Evolutionary conservation across 2,113 vertebrate species (phyloP).

Genomic region (Eubucco bourcierii): DNA sequence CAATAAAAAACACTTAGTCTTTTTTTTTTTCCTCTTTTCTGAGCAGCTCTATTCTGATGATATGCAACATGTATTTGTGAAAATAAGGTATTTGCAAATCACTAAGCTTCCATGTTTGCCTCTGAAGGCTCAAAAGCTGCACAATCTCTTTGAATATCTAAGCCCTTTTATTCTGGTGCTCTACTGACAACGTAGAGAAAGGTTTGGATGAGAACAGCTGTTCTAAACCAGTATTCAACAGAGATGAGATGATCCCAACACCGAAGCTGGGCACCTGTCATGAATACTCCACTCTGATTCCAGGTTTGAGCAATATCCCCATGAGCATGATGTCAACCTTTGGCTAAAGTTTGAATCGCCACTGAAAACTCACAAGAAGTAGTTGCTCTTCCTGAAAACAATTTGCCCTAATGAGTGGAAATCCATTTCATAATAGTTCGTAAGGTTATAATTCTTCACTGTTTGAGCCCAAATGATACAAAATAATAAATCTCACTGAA

Average conservation of each 20-base stretch:
- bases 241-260: not conserved
- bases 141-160: not conserved
- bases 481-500: constrained; percentile 9
- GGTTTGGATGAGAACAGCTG: not conserved
- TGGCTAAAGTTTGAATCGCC: not conserved
- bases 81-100: not conserved
- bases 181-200: not conserved
- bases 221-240: not conserved
- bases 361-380: constrained; percentile 12
- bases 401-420: not conserved
- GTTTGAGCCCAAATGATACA: not conserved
- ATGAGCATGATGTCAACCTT: not conserved
- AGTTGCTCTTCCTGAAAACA: constrained; percentile 8
- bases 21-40: not conserved
- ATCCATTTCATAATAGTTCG: not conserved
- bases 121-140: not conserved
- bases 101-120: not conserved
- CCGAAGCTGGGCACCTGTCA: not conserved
- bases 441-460: not conserved
- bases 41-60: not conserved
- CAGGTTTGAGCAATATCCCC: not conserved
- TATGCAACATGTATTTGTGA: not conserved
- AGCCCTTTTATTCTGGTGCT: not conserved
- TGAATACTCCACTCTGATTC: not conserved
- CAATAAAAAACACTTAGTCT: not conserved